phyloP scores from a whole-genome alignment of 2,888 invertebrate genomes.

The Ptychoptera contaminata region DNA sequence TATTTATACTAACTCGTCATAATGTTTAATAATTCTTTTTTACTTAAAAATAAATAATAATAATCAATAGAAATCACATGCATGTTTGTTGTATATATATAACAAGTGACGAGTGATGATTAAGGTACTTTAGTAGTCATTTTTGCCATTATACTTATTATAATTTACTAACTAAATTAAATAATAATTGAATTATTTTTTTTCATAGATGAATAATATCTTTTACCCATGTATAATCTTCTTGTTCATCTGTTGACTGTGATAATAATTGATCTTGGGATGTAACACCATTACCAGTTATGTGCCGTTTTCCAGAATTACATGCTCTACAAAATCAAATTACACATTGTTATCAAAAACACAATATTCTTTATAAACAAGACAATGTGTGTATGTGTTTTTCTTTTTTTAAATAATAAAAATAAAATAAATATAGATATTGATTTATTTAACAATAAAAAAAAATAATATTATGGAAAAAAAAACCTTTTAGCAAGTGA shows the following conservation, averaged over 20 bases:
- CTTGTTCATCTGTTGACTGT: conserved; percentile 43
- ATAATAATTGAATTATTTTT: conserved; percentile 3
- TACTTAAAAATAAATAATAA: too few species aligned
- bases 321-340: not conserved
- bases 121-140: conserved; percentile 4
- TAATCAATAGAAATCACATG: too few species aligned
- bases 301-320: conserved; percentile 8
- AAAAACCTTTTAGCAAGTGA: conserved; percentile 28
- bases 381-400: too few species aligned
- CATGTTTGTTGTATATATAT: too few species aligned
- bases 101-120: too few species aligned
- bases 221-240: conserved; percentile 32
- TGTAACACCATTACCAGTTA: conserved; percentile 30
- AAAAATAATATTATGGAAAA: not conserved
- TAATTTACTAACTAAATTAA: not conserved
- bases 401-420: not conserved
- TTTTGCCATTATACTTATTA: conserved; percentile 1
- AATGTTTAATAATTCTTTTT: not conserved
- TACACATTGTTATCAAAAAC: too few species aligned
- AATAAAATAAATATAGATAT: too few species aligned
- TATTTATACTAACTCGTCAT: too few species aligned
- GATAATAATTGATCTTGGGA: conserved; percentile 46
- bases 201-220: not conserved
- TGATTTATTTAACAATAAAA: too few species aligned
- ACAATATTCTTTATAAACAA: too few species aligned